Conservation (phyloP, 2,113 vertebrate genomes). For the rabbit (Oryctolagus cuniculus) region DNA sequence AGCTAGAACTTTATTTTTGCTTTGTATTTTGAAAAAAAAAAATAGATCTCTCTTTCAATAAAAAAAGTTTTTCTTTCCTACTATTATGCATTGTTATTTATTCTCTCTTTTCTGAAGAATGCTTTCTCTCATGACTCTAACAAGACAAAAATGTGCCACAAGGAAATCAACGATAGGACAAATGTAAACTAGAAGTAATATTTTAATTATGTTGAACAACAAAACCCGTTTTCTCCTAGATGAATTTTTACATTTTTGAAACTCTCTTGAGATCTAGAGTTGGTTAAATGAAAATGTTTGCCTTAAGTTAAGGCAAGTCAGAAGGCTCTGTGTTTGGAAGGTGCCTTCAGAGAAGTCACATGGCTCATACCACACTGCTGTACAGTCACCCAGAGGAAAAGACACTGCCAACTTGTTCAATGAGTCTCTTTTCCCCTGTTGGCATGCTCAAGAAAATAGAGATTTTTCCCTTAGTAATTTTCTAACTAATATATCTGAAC, state of each 20-base stretch:
- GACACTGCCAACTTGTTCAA: background rate
- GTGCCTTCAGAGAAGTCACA: background rate
- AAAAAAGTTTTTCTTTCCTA: background rate
- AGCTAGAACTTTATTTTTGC: background rate
- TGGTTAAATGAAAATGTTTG: background rate
- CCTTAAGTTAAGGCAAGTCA: slow-evolving; percentile 9
- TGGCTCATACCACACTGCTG: background rate
- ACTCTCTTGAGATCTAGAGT: background rate
- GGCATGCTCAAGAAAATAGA: background rate
- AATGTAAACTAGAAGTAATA: background rate
- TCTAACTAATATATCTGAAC: background rate
- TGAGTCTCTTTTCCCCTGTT: background rate
- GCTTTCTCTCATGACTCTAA: background rate
- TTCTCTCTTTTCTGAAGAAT: background rate
- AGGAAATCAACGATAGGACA: background rate
- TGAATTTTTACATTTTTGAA: background rate
- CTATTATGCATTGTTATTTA: background rate
- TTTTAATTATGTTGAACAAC: background rate
- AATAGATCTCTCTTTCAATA: too few relatives aligned
- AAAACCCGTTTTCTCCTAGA: background rate
- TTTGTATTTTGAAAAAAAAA: too few relatives aligned
- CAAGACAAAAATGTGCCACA: background rate
- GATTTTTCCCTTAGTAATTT: background rate
- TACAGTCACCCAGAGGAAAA: background rate
- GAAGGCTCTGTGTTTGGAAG: background rate